Evolutionary conservation across 2,113 vertebrate species (phyloP).

Genomic region (Crotalus helleri): DNA sequence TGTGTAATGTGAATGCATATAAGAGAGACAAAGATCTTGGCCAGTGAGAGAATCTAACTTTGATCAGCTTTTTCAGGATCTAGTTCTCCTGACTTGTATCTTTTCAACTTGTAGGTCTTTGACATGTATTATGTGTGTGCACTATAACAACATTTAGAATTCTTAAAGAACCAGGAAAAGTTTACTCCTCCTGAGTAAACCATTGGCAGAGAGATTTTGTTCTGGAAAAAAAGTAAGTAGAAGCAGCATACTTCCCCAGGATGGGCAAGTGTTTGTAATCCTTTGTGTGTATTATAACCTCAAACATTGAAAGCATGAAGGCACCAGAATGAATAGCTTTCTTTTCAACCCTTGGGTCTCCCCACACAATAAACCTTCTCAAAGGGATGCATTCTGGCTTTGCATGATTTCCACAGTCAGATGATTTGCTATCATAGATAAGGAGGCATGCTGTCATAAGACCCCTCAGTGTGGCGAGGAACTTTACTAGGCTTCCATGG

Average conservation of each 20-base stretch:
- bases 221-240: neutral
- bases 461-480: neutral
- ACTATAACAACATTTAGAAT: neutral
- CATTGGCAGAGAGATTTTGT: neutral
- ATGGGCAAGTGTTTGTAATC: neutral
- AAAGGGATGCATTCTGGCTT: neutral
- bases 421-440: neutral
- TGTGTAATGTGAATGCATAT: neutral
- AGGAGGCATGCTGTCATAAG: neutral
- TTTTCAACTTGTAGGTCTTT: neutral
- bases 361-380: neutral
- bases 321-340: neutral
- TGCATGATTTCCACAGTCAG: neutral
- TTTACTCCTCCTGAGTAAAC: neutral
- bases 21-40: neutral
- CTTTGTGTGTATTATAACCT: neutral
- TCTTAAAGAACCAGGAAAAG: neutral
- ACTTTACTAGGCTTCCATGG: neutral
- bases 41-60: neutral
- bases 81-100: neutral
- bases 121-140: neutral
- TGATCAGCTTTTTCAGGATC: neutral
- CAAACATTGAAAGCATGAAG: neutral
- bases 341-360: neutral
- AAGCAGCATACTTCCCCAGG: neutral